A percentile compares a stretch with the other conserved stretches of the same genome.
Conservation (phyloP, 2,888 invertebrate genomes). For the Mayetiola destructor region DNA sequence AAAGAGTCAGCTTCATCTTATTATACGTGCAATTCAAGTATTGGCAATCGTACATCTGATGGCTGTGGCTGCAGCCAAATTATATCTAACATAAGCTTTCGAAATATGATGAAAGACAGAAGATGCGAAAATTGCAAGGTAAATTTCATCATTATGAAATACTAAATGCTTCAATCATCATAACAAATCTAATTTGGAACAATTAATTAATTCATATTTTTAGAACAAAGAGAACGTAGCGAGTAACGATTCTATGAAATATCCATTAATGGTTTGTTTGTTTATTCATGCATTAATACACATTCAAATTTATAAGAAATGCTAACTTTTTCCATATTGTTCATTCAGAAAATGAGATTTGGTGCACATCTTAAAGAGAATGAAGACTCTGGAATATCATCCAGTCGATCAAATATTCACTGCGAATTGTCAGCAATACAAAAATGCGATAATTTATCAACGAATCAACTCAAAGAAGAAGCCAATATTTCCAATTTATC, state of each 20-base stretch:
- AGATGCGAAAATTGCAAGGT: slow-evolving; percentile 2
- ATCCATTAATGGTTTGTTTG: slow-evolving; percentile 16
- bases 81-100: not conserved
- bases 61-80: slow-evolving; percentile 15
- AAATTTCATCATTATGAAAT: too few species aligned
- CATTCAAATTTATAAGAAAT: not conserved
- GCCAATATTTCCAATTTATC: slow-evolving; percentile 33
- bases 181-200: not conserved
- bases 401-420: slow-evolving; percentile 36
- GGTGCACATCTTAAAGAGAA: slow-evolving; percentile 25
- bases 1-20: slow-evolving; percentile 29
- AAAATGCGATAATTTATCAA: slow-evolving; percentile 25
- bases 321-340: slow-evolving; percentile 9
- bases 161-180: too few species aligned
- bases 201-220: not conserved
- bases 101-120: slow-evolving; percentile 3
- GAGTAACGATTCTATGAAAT: slow-evolving; percentile 30
- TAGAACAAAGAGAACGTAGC: slow-evolving; percentile 29
- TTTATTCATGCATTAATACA: not conserved
- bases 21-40: slow-evolving; percentile 32
- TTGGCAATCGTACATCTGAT: slow-evolving; percentile 25
- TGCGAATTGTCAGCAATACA: slow-evolving; percentile 40
- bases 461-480: not conserved
- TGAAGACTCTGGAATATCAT: slow-evolving; percentile 38
- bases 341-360: slow-evolving; percentile 29